Base-by-base conservation (phyloP, 2,797 vertebrate species). In the Amniataba percoides region DNA sequence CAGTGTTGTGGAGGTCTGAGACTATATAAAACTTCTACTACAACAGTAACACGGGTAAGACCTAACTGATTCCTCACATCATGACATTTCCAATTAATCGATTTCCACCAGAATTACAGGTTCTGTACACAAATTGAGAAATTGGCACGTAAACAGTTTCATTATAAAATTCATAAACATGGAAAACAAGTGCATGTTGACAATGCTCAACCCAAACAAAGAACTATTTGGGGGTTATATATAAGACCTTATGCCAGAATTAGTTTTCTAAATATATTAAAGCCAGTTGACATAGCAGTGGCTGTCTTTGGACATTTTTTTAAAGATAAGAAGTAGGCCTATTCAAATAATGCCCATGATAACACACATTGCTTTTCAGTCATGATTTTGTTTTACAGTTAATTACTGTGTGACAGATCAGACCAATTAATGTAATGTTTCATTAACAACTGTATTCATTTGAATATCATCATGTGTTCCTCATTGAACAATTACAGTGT, bases 11-110 rank as follows among this genome's bases (percentile, higher is more conserved):
- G 94, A 95, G 93, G 86, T 94, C 90, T 93, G 93, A 95, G 94
- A 93, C 93, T 88, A 84, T 92, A 94, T 93, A 94, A 94, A 94
- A 94, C 93, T 90, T 92, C 95, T 90, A 82, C 94, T 89, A 87
- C 93, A 87, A 91, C 94, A 93, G 88, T 94, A 89, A 80, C 52
- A 71, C 94, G 86, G 95, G 95, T 96, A 96, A 96, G 95, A 94
- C 84, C 87, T 90, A 94, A 94, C 93, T 93, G 93, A 95, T 95
- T 95, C 92, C 88, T 95, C 92, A 93, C 92, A 89, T 89, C 85
- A 86, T 92, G 87, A 93, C 90, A 90, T 87, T 90, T 89, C 60
- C 77, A 74, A 71, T 89, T 14, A 85, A 76, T 76, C 88, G 27
- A 86, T 81, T 80, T 83, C 48, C 59, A 43, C 45, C 71, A 46